Conservation (phyloP, 2,797 vertebrate genomes). For the Lates japonicus region DNA sequence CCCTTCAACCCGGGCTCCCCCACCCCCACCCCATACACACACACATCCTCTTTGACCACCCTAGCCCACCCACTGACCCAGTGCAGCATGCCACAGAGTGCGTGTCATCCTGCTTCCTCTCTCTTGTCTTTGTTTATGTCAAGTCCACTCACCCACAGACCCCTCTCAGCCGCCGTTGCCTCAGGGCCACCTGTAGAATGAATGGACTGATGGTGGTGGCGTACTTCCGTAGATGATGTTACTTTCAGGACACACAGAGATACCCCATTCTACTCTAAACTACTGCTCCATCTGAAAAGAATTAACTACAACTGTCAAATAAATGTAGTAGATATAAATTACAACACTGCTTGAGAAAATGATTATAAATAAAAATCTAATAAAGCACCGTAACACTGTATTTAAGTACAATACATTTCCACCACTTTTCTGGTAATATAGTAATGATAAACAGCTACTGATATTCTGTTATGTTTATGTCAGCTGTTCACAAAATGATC, state of each 20-base stretch:
- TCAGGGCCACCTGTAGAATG: slow-evolving; percentile 22
- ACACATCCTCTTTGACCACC: slow-evolving; percentile 50
- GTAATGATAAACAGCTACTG: not conserved
- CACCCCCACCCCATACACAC: not conserved
- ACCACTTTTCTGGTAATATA: not conserved
- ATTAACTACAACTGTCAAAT: not conserved
- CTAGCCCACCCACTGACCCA: slow-evolving; percentile 53
- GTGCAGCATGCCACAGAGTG: slow-evolving; percentile 47
- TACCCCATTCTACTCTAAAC: not conserved
- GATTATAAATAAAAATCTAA: not conserved
- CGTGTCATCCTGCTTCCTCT: slow-evolving; percentile 71
- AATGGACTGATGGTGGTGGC: not conserved
- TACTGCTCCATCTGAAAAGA: not conserved
- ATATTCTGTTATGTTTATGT: not conserved
- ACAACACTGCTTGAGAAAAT: not conserved
- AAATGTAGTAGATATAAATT: not conserved
- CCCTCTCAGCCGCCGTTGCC: slow-evolving; percentile 40
- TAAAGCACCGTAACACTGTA: not conserved
- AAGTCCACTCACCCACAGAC: slow-evolving; percentile 52
- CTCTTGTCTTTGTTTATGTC: slow-evolving; percentile 63
- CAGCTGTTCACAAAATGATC: not conserved
- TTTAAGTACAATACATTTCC: not conserved
- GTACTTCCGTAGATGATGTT: not conserved
- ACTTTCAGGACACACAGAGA: slow-evolving; percentile 11
- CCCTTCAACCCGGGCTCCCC: not conserved